Evolutionary conservation across 2,113 vertebrate species (phyloP), one percentile per base, ranked within the genome.

Genomic region (Chaenogobius annularis): DNA sequence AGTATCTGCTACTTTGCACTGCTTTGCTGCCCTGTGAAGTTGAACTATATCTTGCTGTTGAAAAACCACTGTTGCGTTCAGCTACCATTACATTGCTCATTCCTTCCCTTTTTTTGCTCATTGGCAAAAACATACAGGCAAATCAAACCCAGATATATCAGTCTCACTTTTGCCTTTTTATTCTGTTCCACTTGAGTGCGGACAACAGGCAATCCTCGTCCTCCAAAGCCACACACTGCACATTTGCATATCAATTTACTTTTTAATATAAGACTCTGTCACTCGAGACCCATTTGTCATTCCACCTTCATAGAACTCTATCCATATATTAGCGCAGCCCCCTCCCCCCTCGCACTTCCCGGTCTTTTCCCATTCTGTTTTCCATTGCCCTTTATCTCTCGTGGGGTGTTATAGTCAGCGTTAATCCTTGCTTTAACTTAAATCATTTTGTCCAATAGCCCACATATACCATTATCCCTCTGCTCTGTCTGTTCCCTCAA

Each of bases 221-320:
- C 89, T 89, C 87, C 77, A 86, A 88, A 89, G 87, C 85, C 80
- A 85, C 87, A 86, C 79, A 74, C 76, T 87, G 80, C 68, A 77
- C 85, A 93, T 93, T 94, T 94, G 89, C 92, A 94, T 94, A 92
- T 93, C 92, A 92, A 93, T 94, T 92, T 93, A 87, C 87, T 92
- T 92, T 92, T 90, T 90, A 87, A 89, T 91, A 90, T 90, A 91
- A 93, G 89, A 89, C 84, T 89, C 87, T 91, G 90, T 92, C 91
- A 91, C 87, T 89, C 75, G 88, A 91, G 90, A 91, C 78, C 82
- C 86, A 89, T 93, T 92, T 90, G 82, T 93, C 91, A 92, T 89
- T 87, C 75, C 73, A 81, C 84, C 79, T 87, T 85, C 70, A 31
- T 68, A 78, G 69, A 80, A 73, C 81, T 73, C 83, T 79, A 78